Base-by-base conservation (phyloP, 2,888 invertebrate species). In the Physocephala rufipes region DNA sequence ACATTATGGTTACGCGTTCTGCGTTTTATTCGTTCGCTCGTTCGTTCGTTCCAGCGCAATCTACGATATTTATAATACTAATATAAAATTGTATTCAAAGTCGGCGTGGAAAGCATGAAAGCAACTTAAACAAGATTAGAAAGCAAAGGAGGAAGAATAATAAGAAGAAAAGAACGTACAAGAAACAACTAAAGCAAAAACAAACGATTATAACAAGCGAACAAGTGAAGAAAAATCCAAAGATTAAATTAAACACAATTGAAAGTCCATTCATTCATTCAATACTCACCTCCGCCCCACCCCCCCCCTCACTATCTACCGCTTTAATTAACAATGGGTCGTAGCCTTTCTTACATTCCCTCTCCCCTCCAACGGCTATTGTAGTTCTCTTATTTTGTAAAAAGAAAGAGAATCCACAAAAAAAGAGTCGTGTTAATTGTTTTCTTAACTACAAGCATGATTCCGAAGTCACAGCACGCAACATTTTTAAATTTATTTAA, bases 401-500 rank as follows among this genome's bases (percentile, higher is more conserved):
- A 36, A 9, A 36, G 36, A 36, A 9, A n/a, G n/a, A n/a, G n/a
- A n/a, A 36, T 9, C 9, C 36, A 9, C 36, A 36, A 36, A 4
- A 36, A 36, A 36, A 9, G 62, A 24, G 24, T 58, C 30, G 51
- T 67, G 55, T 43, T 74, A 49, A 36, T 71, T 70, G 67, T 66
- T 59, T 43, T 51, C n/a, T n/a, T 68, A 45, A 58, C 67, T 63
- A 26, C 71, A 65, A 72, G 68, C 53, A 70, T 71, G 73, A 69
- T 71, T 71, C n/a, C 67, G 72, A 66, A 69, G 71, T 62, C 72
- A 36, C 70, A 63, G 65, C 73, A 70, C 73, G 73, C 53, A 36
- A 36, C 74, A 73, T 73, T 72, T 73, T 74, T 74, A 72, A 73
- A 76, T 77, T 73, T 75, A 73, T 77, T 77, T 73, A 72, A 74